Base-by-base conservation (phyloP, 1,140 invertebrate species). In the Octopus bimaculoides region DNA sequence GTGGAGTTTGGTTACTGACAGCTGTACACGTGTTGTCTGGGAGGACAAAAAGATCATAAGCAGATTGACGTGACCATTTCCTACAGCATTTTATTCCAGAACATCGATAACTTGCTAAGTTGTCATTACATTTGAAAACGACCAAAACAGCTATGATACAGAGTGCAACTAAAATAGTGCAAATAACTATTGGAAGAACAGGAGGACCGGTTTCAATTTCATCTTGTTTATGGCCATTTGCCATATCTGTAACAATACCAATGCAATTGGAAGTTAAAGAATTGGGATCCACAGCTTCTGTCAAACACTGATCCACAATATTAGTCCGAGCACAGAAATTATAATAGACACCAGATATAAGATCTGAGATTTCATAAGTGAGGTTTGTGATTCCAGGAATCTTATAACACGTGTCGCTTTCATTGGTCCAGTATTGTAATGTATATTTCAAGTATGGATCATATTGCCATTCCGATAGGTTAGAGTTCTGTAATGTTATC, bases 391-490 rank as follows among this genome's bases (percentile, higher is more conserved):
- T 75, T 52, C 52, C 74, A 5, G 74, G 74, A 8, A 75, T 52
- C 74, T 52, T 75, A 52, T 75, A 75, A 41, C 74, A 75, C 6
- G 41, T 53, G 74, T 75, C 74, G 52, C 74, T 75, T 17, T 75
- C 52, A 52, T 75, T 75, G 52, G 20, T 75, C 74, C 74, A 75
- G 4, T 75, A 75, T 52, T 75, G 74, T 5, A 75, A 17, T 10
- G 74, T 75, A 52, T 75, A 75, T 41, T 75, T 75, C 12, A 75
- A 41, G 52, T 75, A 75, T 52, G 14, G 20, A 17, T 75, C n/a
- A 4, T 75, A 52, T 12, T 41, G 41, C 26, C 52, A 52, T 8
- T 75, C n/a, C 5, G 74, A 52, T 41, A 53, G 14, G 26, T 52
- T 53, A 17, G 5, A 9, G 74, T 52, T 75, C 52, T 52, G 74